Base-by-base conservation (phyloP, 2,888 invertebrate species). In the Lasiommata megera region DNA sequence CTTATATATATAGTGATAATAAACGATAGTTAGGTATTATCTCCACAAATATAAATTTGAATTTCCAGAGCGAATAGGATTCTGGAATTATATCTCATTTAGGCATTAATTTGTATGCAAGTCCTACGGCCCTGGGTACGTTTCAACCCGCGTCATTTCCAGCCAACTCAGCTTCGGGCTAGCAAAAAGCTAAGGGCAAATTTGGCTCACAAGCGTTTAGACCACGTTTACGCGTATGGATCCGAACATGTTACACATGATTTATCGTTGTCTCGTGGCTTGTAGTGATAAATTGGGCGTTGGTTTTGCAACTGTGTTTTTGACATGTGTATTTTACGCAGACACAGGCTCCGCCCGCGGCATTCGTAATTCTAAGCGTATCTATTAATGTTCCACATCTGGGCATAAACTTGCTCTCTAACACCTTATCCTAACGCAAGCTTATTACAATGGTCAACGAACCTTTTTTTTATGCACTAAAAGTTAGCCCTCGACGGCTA, bases 41-140 rank as follows among this genome's bases (percentile, higher is more conserved):
- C 23, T 3, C 2, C 23, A 5, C 23, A 5, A 3, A 3, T 2
- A 23, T 23, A 23, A 2, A 5, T 23, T 23, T 31, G 1, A 5
- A 46, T 31, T 16, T 16, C 9, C 9, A 29, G 3, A n/a, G 7
- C 23, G 23, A 43, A 40, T 7, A 40, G 14, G 44, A 12, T 12
- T 12, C 43, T 47, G 44, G 2, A 23, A 23, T 54, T 54, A 60
- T 64, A 68, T 66, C 64, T 80, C 82, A 87, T 86, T 87, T 84
- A 81, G 82, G 74, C 73, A 73, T 79, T 73, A 82, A 88, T 88
- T 87, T 88, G 84, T 88, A 88, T 88, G 86, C 87, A 87, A 73
- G 77, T 74, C 73, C 76, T 76, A 82, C 70, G 69, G 74, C 85
- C 87, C 67, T 69, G 81, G 76, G 73, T 72, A 54, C 56, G 51